Percentiles rank a stretch among this genome's conserved stretches.
Evolutionary conservation across 2,888 invertebrate genomes (phyloP).

Genomic region (Patella depressa): DNA sequence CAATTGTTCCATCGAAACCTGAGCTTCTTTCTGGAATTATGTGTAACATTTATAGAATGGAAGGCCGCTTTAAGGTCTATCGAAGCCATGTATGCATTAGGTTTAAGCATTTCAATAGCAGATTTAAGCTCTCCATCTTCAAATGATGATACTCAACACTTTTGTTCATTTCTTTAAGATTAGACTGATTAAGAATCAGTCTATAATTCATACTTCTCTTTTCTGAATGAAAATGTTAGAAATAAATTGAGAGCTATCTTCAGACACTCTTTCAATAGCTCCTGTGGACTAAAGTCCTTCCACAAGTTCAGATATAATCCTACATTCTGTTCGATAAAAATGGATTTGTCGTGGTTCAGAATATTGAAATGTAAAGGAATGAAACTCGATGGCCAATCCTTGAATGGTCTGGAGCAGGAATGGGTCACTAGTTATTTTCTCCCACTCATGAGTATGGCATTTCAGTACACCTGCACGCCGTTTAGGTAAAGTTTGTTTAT

Average conservation of each 20-base stretch:
- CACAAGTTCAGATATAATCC: neutral
- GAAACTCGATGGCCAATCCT: neutral
- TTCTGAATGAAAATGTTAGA: neutral
- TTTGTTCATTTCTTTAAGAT: neutral
- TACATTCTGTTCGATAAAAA: neutral
- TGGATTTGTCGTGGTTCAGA: neutral
- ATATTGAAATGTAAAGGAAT: neutral
- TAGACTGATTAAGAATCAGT: too few relatives aligned
- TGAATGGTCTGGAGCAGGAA: neutral
- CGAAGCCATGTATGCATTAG: neutral
- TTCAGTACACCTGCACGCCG: neutral
- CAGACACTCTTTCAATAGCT: neutral
- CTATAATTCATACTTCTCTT: neutral
- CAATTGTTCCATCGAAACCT: slow-evolving; percentile 20
- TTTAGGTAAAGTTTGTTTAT: neutral
- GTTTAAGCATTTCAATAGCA: neutral
- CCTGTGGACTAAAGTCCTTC: neutral
- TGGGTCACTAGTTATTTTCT: neutral
- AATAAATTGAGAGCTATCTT: neutral
- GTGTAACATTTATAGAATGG: neutral
- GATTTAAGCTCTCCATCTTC: neutral
- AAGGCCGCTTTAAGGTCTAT: neutral
- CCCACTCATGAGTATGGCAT: neutral
- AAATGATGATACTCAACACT: neutral
- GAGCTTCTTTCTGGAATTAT: neutral